phyloP scores from a whole-genome alignment of 2,113 vertebrate genomes.

The Prolemur simus region DNA sequence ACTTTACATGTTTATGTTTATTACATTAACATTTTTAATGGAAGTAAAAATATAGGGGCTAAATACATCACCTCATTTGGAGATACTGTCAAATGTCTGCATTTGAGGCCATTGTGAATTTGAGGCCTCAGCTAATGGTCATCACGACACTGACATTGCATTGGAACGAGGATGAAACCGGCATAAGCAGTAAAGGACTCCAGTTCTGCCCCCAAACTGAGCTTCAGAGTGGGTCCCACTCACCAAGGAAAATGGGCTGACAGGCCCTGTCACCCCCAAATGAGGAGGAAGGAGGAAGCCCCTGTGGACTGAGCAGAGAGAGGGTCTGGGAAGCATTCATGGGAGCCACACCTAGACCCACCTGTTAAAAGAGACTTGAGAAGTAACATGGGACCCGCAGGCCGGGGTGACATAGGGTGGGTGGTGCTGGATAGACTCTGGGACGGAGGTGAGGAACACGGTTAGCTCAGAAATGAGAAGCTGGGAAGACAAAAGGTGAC shows the following conservation, averaged over 20 bases:
- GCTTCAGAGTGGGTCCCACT: neutral
- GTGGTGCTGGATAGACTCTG: neutral
- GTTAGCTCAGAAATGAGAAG: neutral
- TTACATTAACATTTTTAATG: neutral
- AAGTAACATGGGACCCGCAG: neutral
- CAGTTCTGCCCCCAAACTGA: neutral
- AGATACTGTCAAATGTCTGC: neutral
- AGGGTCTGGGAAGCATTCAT: neutral
- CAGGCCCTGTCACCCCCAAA: neutral
- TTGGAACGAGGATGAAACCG: neutral
- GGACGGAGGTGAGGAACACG: neutral
- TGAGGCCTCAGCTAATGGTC: neutral
- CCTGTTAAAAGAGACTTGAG: neutral
- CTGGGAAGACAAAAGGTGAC: neutral
- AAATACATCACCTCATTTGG: neutral
- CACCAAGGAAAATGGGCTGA: neutral
- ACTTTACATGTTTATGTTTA: neutral
- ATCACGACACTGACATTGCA: neutral
- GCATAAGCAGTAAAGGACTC: neutral
- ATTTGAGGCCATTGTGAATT: neutral
- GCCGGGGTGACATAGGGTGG: neutral
- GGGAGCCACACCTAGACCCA: neutral
- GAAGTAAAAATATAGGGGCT: neutral
- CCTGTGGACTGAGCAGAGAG: neutral
- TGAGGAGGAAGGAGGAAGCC: neutral